A percentile compares a stretch with the other conserved stretches of the same genome.
Conservation (phyloP, 2,113 vertebrate genomes). For the Pedetes capensis region DNA sequence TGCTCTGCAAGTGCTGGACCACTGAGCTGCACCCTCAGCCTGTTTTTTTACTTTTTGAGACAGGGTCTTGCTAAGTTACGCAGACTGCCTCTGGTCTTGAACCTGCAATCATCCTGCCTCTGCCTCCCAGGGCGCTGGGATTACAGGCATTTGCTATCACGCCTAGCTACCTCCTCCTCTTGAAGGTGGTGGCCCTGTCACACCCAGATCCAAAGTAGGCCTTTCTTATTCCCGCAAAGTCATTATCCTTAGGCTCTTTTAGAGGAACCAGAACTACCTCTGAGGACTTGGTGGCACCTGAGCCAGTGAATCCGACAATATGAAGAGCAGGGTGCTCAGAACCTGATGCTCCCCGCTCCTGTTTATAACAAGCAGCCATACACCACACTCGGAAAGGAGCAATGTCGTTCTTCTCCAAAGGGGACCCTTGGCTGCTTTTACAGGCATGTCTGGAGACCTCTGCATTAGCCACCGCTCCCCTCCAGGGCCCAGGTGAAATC, state of each 20-base stretch:
- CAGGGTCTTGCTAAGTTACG: too few relatives aligned
- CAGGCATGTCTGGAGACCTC: background rate
- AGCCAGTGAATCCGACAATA: slow-evolving; percentile 3
- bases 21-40: too few relatives aligned
- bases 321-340: background rate
- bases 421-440: background rate
- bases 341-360: background rate
- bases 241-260: background rate
- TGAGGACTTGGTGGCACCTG: background rate
- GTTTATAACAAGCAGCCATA: background rate
- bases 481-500: background rate
- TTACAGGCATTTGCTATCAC: too few relatives aligned
- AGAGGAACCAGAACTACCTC: background rate
- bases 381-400: background rate
- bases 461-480: background rate
- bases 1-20: too few relatives aligned
- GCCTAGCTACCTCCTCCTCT: too few relatives aligned
- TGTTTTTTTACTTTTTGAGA: too few relatives aligned
- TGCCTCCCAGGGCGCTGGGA: too few relatives aligned
- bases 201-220: background rate
- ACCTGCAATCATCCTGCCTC: too few relatives aligned
- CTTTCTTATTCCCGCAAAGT: background rate
- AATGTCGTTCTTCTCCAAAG: accelerated
- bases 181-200: background rate
- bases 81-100: too few relatives aligned